These are phyloP conservation scores for Nephila pilipes DNA, from an alignment of 1,140 invertebrate genomes.

Conservation along the genomic window DNA sequence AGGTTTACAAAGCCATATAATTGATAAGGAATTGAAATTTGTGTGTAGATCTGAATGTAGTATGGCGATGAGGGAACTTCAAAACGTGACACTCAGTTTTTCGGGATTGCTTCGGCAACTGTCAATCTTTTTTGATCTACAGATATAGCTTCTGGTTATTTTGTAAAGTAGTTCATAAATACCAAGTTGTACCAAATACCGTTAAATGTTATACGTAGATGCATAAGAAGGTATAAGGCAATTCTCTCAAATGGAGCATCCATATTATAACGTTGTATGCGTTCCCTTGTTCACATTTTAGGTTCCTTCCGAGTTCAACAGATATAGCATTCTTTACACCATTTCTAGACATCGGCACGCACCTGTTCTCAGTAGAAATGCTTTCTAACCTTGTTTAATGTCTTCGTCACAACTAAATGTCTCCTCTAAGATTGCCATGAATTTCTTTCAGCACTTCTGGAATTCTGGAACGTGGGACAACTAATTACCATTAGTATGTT, in stretches of 20 bases:
- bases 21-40: slow-evolving; percentile 79
- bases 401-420: slow-evolving; percentile 29
- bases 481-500: neutral
- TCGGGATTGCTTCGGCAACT: slow-evolving; percentile 77
- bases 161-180: neutral
- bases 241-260: slow-evolving; percentile 71
- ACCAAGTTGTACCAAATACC: slow-evolving; percentile 62
- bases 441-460: slow-evolving; percentile 15
- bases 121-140: neutral
- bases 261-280: neutral
- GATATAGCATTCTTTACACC: neutral
- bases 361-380: neutral
- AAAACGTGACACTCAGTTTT: slow-evolving; percentile 79
- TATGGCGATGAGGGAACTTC: slow-evolving; percentile 78
- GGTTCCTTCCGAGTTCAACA: neutral
- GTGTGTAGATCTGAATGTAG: neutral
- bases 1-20: slow-evolving; percentile 71
- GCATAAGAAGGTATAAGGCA: slow-evolving; percentile 72
- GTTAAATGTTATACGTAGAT: slow-evolving; percentile 65
- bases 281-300: neutral
- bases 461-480: slow-evolving; percentile 8
- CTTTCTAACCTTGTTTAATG: slow-evolving; percentile 24
- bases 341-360: slow-evolving; percentile 32
- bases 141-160: neutral
- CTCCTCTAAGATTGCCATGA: slow-evolving; percentile 8